phyloP scores from a whole-genome alignment of 2,113 vertebrate genomes.

The Mustelus asterias region DNA sequence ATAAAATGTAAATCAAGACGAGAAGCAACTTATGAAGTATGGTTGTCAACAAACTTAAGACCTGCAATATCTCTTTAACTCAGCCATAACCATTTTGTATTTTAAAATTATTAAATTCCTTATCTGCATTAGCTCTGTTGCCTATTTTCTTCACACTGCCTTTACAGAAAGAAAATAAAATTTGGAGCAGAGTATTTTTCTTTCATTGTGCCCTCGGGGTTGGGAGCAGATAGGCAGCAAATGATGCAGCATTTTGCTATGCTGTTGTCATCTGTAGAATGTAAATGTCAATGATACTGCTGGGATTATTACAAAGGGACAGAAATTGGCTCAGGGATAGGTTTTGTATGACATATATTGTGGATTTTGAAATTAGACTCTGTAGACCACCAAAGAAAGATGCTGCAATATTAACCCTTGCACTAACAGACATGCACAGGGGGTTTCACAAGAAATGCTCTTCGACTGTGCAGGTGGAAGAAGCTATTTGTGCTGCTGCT shows the following conservation, averaged over 20 bases:
- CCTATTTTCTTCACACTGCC: neutral
- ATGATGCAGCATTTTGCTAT: neutral
- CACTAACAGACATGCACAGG: neutral
- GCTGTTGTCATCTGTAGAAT: constrained; percentile 20
- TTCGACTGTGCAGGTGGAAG: neutral
- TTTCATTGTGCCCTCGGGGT: neutral
- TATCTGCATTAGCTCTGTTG: neutral
- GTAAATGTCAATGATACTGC: constrained; percentile 26
- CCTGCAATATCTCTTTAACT: neutral
- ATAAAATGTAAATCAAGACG: neutral
- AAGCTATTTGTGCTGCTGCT: neutral
- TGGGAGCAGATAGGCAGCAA: constrained; percentile 5
- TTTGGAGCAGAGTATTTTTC: constrained; percentile 10
- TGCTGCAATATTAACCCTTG: constrained; percentile 24
- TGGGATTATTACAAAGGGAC: constrained; percentile 2
- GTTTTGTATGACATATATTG: constrained; percentile 17
- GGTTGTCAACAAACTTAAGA: neutral
- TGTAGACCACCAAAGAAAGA: neutral
- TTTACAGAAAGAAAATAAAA: neutral
- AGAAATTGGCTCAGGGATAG: neutral
- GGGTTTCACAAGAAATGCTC: neutral
- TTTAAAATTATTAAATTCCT: neutral
- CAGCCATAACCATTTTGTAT: neutral
- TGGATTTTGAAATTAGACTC: constrained; percentile 15
- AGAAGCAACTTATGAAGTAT: neutral